Conservation (phyloP, 2,888 invertebrate species). For the Octonoba sinensis region DNA sequence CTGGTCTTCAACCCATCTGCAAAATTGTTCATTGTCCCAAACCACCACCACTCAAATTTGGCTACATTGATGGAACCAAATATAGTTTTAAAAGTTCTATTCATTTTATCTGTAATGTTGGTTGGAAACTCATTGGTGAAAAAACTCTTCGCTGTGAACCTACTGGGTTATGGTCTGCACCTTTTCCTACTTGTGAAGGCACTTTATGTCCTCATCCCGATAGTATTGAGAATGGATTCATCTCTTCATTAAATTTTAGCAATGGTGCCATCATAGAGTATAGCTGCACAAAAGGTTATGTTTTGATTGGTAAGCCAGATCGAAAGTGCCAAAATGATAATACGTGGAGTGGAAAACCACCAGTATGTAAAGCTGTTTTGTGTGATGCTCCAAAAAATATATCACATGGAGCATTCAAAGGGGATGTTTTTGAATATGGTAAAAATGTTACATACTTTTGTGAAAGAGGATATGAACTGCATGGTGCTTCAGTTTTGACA, state of each 20-base stretch:
- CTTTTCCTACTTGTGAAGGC: conserved; percentile 67
- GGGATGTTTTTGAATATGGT: conserved; percentile 48
- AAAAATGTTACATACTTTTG: conserved; percentile 62
- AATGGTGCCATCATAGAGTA: conserved; percentile 64
- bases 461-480: conserved; percentile 59
- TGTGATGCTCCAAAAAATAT: conserved; percentile 65
- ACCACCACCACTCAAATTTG: conserved; percentile 47
- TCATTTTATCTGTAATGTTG: conserved; percentile 48
- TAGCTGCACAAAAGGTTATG: conserved; percentile 66
- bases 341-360: conserved; percentile 66
- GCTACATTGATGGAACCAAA: conserved; percentile 52
- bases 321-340: conserved; percentile 55
- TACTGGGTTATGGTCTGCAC: conserved; percentile 56
- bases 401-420: conserved; percentile 55
- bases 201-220: conserved; percentile 68
- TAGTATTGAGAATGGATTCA: conserved; percentile 67
- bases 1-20: conserved; percentile 44
- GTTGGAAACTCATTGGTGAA: conserved; percentile 60
- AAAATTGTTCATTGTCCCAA: conserved; percentile 42
- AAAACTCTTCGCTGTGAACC: conserved; percentile 37
- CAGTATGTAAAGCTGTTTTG: conserved; percentile 66
- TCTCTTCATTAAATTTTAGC: conserved; percentile 45
- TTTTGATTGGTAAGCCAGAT: conserved; percentile 68
- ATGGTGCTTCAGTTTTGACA: conserved; percentile 38
- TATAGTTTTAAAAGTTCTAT: conserved; percentile 27